These are phyloP conservation scores for Brachionus rotundiformis DNA, from an alignment of 1,140 invertebrate species.

Conservation along the genomic window DNA sequence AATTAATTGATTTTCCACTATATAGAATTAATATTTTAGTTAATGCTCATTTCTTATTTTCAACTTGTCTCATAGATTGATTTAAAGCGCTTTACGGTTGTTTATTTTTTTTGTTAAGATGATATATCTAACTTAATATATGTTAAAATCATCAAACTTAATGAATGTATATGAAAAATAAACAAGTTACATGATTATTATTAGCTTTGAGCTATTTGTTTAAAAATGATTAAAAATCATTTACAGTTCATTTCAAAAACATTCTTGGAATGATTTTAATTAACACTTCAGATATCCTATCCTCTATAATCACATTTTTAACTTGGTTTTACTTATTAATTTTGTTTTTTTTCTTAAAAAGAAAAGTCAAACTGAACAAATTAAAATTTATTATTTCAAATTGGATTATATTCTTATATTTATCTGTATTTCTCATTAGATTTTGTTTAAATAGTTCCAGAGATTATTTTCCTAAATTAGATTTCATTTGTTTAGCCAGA, in stretches of 20 bases:
- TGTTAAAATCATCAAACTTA: neutral
- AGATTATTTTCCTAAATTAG: too few relatives aligned
- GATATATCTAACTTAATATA: neutral
- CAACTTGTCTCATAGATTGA: neutral
- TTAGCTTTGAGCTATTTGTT: neutral
- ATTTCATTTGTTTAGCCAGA: too few relatives aligned
- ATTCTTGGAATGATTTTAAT: neutral
- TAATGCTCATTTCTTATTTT: neutral
- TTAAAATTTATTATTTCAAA: neutral
- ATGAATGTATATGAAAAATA: neutral
- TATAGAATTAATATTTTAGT: neutral
- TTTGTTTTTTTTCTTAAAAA: neutral
- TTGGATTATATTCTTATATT: neutral
- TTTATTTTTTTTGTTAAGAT: neutral
- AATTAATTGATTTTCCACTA: conserved; percentile 10
- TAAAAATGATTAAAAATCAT: conserved; percentile 11
- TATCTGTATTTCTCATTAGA: neutral
- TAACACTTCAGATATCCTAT: neutral
- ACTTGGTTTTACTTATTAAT: neutral
- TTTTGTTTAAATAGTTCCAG: neutral
- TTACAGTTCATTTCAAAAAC: neutral
- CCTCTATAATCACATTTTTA: neutral
- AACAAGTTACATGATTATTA: neutral
- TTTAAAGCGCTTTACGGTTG: neutral
- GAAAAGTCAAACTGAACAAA: neutral